Percentiles rank a stretch among this genome's conserved stretches.
Conservation (phyloP, 2,888 invertebrate genomes). For the Nomada lathburiana region DNA sequence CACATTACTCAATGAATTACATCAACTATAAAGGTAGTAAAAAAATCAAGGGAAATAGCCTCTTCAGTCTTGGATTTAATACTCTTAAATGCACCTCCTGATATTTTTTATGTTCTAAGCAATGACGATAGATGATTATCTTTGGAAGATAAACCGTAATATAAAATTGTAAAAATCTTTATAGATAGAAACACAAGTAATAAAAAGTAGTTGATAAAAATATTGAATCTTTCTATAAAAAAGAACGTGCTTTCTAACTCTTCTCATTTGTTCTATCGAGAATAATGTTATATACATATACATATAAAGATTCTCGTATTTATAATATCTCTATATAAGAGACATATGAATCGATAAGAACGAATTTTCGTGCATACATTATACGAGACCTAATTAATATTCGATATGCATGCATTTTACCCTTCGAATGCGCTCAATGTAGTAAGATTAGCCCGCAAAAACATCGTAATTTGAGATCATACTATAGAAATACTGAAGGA, state of each 20-base stretch:
- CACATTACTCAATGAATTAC: neutral
- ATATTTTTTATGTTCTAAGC: conserved; percentile 16
- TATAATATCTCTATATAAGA: neutral
- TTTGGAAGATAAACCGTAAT: conserved; percentile 9
- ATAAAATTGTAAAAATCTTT: conserved; percentile 2
- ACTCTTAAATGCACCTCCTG: conserved; percentile 5
- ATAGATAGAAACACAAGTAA: conserved; percentile 8
- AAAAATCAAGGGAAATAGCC: conserved; percentile 43
- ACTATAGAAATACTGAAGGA: conserved; percentile 1
- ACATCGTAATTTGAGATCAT: conserved; percentile 43
- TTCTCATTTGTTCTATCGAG: neutral
- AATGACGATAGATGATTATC: neutral
- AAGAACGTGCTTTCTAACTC: neutral
- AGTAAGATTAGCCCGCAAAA: conserved; percentile 12
- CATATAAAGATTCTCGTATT: neutral
- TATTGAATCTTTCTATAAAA: conserved; percentile 20
- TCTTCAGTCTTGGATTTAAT: conserved; percentile 56
- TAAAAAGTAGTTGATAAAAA: conserved; percentile 33
- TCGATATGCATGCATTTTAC: conserved; percentile 34
- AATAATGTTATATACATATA: neutral
- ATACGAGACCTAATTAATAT: neutral
- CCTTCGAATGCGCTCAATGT: neutral
- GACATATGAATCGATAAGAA: neutral
- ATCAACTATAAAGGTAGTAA: conserved; percentile 2
- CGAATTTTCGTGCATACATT: conserved; percentile 6